Percentiles rank a stretch among this genome's conserved stretches.
Conservation (phyloP, 2,888 invertebrate genomes). For the Leucoma salicis region DNA sequence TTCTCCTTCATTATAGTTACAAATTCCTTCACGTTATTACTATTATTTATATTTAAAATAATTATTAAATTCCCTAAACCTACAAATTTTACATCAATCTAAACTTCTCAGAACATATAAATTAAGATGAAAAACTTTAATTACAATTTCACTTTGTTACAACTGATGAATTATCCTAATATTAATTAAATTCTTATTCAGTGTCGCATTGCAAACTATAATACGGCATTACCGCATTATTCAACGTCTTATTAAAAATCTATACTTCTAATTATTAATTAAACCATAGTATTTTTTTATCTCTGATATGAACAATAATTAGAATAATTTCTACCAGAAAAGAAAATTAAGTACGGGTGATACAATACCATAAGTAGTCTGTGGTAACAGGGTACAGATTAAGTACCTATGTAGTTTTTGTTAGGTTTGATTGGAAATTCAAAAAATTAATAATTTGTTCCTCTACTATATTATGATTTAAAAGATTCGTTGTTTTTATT, state of each 20-base stretch:
- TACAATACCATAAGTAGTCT: too few relatives aligned
- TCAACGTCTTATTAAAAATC: constrained; percentile 37
- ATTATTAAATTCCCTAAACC: constrained; percentile 64
- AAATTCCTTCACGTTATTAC: constrained; percentile 74
- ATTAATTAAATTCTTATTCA: constrained; percentile 56
- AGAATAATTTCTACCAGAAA: too few relatives aligned
- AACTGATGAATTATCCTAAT: constrained; percentile 47
- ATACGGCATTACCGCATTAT: constrained; percentile 31
- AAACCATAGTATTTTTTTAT: constrained; percentile 45
- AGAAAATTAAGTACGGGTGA: too few relatives aligned
- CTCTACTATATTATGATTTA: too few relatives aligned
- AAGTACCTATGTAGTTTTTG: too few relatives aligned
- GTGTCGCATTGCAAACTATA: constrained; percentile 35
- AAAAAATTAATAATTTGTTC: too few relatives aligned
- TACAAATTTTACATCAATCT: constrained; percentile 72
- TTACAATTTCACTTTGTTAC: constrained; percentile 54
- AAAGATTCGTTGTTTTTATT: too few relatives aligned
- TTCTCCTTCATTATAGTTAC: constrained; percentile 72
- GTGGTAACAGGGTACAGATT: too few relatives aligned
- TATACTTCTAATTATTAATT: constrained; percentile 38
- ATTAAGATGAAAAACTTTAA: constrained; percentile 66
- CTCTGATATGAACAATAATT: too few relatives aligned
- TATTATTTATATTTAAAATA: constrained; percentile 70
- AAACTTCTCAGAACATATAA: constrained; percentile 65
- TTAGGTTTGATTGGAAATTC: too few relatives aligned